Base-by-base conservation (phyloP, 2,797 vertebrate genomes). In the Tinamus major region DNA sequence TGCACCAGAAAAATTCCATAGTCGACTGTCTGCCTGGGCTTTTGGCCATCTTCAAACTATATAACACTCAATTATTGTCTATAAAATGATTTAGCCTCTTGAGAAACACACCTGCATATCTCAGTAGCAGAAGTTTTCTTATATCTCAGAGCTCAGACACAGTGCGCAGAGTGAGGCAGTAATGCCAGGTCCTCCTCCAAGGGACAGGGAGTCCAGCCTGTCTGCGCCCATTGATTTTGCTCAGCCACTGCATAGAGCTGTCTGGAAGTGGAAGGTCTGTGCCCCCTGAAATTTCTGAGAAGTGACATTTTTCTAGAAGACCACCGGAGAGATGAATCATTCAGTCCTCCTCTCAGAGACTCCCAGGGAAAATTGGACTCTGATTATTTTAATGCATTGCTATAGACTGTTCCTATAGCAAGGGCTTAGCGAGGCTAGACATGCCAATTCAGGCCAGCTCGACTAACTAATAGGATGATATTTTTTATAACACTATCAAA, bases 401-500 rank as follows among this genome's bases (percentile, higher is more conserved):
- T 86, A n/a, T 2, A 78, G 87, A 55, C 75, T 53, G 80, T 78
- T 85, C 27, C 31, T 49, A 4, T 69, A 74, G 80, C 62, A 89
- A 92, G 29, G 39, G 27, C n/a, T 83, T 90, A 70, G 4, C 17
- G 53, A 42, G 55, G 49, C 59, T 63, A 72, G 74, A 59, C 23
- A 26, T 72, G 75, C 59, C 67, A 70, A 70, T 64, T 62, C 63
- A 76, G 63, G 58, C 51, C 42, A 56, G 51, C 81, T 65, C 70
- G 51, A 42, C 74, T 88, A 39, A 61, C 56, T 39, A 24, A 49
- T 58, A 78, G 76, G 41, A 71, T 92, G 59, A 13, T 59, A 81
- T 79, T 94, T 90, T 76, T 90, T 90, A 63, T 61, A 55, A 81
- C 84, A 59, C 83, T 76, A 31, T 86, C 83, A 79, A 83, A 92